Base-by-base conservation (phyloP, 1,140 invertebrate species). In the Thalassaphorura encarpata region DNA sequence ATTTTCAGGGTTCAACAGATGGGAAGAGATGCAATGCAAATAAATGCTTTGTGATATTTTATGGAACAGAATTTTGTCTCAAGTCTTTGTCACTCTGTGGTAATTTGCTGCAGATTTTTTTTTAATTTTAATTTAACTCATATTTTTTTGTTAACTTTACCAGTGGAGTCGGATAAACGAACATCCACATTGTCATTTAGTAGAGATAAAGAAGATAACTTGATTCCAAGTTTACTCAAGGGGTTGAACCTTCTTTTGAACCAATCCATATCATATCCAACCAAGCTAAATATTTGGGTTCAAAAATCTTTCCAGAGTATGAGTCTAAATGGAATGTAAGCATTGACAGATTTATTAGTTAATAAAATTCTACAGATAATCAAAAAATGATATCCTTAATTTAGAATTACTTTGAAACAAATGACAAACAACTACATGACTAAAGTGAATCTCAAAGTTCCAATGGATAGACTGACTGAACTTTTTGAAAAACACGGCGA, bases 1-100 rank as follows among this genome's bases (percentile, higher is more conserved):
- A 93, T 66, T 96, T 96, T 75, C 89, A 95, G 56, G 81, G 84
- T 69, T 93, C 87, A 83, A 80, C 94, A 56, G 90, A 95, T 67
- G 75, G 82, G 11, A 87, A 87, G 66, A 83, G 80, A 66, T 78
- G 83, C 41, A 88, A 93, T 63, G 76, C 72, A 62, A 72, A 78
- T 42, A 80, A 83, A 67, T 94, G 90, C 72, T 95, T 96, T 72
- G 81, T 89, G 39, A 77, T 97, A 27, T 85, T 85, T 68, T 90
- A 95, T 77, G 92, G 92, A 23, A 82, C 77, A 53, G 85, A 89
- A 70, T 96, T 96, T 70, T 85, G 87, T 68, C 72, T 96, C 18
- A 88, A 91, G 66, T 83, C 83, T 43, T 78, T 93, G 24, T 93
- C 89, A 24, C 81, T 93, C 70, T 82, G 84, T 67, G 84, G 88